Evolutionary conservation across 2,797 vertebrate genomes (phyloP).

Genomic region (Natrix natrix): DNA sequence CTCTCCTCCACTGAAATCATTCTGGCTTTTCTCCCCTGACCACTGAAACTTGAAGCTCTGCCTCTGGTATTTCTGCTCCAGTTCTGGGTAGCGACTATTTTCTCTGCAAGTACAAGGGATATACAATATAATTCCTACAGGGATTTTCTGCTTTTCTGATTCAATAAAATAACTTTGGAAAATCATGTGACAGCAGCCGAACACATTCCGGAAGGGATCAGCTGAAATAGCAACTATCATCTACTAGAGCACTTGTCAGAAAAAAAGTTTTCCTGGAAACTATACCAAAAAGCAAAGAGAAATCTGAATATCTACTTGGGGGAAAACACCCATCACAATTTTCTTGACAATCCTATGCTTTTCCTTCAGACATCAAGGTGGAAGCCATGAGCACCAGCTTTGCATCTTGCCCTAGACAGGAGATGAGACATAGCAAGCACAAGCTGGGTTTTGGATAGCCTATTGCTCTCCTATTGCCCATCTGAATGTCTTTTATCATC

Average conservation of each 20-base stretch:
- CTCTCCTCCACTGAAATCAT: neutral
- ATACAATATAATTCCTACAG: neutral
- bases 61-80: neutral
- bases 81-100: neutral
- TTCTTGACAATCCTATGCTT: neutral
- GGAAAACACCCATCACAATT: neutral
- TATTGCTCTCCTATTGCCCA: neutral
- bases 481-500: neutral
- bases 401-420: neutral
- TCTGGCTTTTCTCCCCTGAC: neutral
- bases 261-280: constrained; percentile 1
- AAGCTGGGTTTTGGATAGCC: neutral
- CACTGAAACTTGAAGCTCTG: neutral
- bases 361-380: neutral
- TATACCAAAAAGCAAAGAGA: neutral
- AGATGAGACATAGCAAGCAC: neutral
- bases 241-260: neutral
- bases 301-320: neutral
- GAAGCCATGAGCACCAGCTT: neutral
- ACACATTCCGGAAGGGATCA: neutral
- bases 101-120: neutral
- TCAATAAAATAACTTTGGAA: neutral
- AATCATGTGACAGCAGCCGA: neutral
- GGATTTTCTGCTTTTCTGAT: neutral
- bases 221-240: neutral